Evolutionary conservation across 2,888 invertebrate genomes (phyloP).

Genomic region (Gonocerus acuteangulatus): DNA sequence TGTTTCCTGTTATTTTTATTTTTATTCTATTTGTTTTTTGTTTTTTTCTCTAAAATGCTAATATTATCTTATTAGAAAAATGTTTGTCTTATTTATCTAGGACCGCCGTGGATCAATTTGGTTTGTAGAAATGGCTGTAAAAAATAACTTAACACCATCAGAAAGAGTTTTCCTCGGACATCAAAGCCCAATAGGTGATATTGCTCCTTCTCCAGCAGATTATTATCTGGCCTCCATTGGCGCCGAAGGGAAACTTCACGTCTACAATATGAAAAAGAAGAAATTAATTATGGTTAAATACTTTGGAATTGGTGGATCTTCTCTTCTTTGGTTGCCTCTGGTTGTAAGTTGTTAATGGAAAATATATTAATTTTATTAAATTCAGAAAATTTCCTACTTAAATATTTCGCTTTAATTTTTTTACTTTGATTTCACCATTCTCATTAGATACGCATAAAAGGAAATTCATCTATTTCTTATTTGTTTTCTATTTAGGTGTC

Average conservation of each 20-base stretch:
- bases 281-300: conserved; percentile 54
- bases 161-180: conserved; percentile 58
- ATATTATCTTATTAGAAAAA: background rate
- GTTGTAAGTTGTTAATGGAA: conserved; percentile 47
- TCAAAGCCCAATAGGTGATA: conserved; percentile 63
- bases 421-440: background rate
- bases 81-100: conserved; percentile 45
- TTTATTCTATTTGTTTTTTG: background rate
- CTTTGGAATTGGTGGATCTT: conserved; percentile 50
- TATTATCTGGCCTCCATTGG: conserved; percentile 66
- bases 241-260: conserved; percentile 60
- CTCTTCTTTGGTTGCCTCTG: conserved; percentile 61
- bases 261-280: conserved; percentile 60
- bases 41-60: background rate
- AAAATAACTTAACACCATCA: conserved; percentile 26
- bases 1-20: too few relatives aligned
- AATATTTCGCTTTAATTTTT: too few relatives aligned
- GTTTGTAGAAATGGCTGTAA: conserved; percentile 58
- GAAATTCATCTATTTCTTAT: too few relatives aligned
- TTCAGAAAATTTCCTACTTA: too few relatives aligned
- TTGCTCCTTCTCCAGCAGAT: conserved; percentile 61
- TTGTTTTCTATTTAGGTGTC: too few relatives aligned
- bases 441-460: too few relatives aligned
- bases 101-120: conserved; percentile 81
- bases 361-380: background rate